These are phyloP conservation scores for Phlogophora meticulosa DNA, from an alignment of 2,888 invertebrate species.

Conservation along the genomic window DNA sequence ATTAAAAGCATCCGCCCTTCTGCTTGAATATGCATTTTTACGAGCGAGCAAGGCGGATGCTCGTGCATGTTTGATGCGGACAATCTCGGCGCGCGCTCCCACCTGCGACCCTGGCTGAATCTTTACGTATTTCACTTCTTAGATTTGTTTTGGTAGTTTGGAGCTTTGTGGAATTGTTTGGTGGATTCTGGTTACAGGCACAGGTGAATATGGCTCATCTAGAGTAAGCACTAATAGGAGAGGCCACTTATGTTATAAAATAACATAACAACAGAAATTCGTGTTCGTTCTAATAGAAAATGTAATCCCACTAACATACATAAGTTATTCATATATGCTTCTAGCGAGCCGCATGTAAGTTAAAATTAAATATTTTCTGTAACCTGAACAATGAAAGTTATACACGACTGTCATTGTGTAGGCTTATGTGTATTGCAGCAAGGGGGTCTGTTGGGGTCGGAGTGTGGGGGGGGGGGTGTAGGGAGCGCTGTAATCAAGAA, in stretches of 20 bases:
- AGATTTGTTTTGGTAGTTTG: constrained; percentile 49
- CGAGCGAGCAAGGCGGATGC: constrained; percentile 80
- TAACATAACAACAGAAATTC: neutral
- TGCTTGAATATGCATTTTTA: constrained; percentile 91
- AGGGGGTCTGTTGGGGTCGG: constrained; percentile 72
- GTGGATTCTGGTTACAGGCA: neutral
- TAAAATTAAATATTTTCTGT: constrained; percentile 69
- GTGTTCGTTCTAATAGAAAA: constrained; percentile 11
- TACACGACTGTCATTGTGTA: constrained; percentile 80
- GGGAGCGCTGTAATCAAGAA: constrained; percentile 90
- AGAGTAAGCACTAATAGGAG: neutral
- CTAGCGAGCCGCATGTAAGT: constrained; percentile 37
- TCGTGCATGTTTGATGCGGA: constrained; percentile 88
- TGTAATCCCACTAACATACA: constrained; percentile 27
- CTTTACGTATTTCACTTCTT: constrained; percentile 50
- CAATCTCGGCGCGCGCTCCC: constrained; percentile 83
- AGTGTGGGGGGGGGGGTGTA: constrained; percentile 71
- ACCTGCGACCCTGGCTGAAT: constrained; percentile 68
- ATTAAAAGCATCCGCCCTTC: constrained; percentile 88
- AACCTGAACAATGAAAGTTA: constrained; percentile 74
- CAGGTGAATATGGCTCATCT: neutral
- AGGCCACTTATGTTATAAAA: neutral
- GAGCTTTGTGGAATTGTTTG: neutral
- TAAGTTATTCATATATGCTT: constrained; percentile 16
- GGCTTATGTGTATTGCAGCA: constrained; percentile 82